phyloP scores from a whole-genome alignment of 2,113 vertebrate species.

The Nansenia antarctica region DNA sequence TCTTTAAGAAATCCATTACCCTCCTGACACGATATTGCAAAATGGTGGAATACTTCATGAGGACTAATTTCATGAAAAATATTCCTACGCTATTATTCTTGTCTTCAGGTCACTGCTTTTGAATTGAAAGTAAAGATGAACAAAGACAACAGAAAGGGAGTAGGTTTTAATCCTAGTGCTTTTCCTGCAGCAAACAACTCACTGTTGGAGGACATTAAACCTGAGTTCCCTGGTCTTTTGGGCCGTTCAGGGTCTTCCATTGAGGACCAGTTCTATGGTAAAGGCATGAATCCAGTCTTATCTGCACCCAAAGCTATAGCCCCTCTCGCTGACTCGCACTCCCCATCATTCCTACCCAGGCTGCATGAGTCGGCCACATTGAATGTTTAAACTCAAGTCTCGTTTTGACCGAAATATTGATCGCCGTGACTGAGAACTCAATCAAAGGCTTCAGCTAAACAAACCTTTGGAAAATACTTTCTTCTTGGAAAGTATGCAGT shows the following conservation, averaged over 20 bases:
- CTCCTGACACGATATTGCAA: neutral
- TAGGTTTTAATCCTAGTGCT: slow-evolving; percentile 16
- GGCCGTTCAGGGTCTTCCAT: neutral
- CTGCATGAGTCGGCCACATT: slow-evolving; percentile 28
- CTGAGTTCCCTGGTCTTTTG: slow-evolving; percentile 7
- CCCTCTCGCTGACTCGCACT: slow-evolving; percentile 6
- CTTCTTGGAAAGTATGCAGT: slow-evolving; percentile 31
- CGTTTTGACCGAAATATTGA: neutral
- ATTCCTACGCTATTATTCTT: neutral
- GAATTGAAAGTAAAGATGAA: too few species aligned
- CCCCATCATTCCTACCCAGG: neutral
- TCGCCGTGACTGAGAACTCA: neutral
- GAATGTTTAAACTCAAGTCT: slow-evolving; percentile 8
- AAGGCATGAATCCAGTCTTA: slow-evolving; percentile 8
- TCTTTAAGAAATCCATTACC: neutral
- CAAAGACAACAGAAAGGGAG: neutral
- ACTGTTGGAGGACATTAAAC: slow-evolving; percentile 25
- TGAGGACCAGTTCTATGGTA: slow-evolving; percentile 36
- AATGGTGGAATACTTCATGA: slow-evolving; percentile 20
- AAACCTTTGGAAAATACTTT: slow-evolving; percentile 43
- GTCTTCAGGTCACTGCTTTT: neutral
- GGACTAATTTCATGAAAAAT: neutral
- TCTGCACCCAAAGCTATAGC: slow-evolving; percentile 4
- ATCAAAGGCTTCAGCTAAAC: slow-evolving; percentile 8
- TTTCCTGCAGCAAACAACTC: slow-evolving; percentile 43